Base-by-base conservation (phyloP, 2,888 invertebrate genomes). In the Plemyria rubiginata region DNA sequence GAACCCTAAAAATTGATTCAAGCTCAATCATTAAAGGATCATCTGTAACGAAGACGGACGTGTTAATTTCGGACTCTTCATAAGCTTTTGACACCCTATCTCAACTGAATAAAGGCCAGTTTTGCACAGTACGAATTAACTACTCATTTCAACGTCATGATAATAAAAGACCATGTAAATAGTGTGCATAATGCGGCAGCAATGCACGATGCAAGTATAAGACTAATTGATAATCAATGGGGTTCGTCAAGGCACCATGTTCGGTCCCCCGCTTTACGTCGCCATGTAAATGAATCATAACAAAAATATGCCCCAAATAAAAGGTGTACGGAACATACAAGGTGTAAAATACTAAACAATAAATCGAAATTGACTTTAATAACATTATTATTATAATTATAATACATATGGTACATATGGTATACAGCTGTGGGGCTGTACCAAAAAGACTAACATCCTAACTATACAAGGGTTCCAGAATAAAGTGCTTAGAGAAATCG, bases 141-240 rank as follows among this genome's bases (percentile, higher is more conserved):
- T 61, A 72, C 71, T 73, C 73, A 76, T 83, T 86, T 84, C 80
- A 82, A 84, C 82, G 76, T 85, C 85, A 84, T 84, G 64, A 77
- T 79, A 82, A 85, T 85, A 86, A 87, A 83, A 77, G 76, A 74
- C 83, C 88, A 85, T 90, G 84, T 92, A 92, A 92, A 91, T 84
- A 90, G 84, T 89, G 88, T 88, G 85, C 82, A 90, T 90, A 92
- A 92, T 90, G 83, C 81, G 81, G 76, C 82, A 82, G 86, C 86
- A 87, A 80, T 82, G 84, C 80, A 86, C 86, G 87, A 87, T 88
- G 87, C 85, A 82, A 87, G 87, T 82, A 88, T 85, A 89, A 86
- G 86, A 90, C 88, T 90, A 92, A 92, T 92, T 91, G 92, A 92
- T 92, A 92, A 92, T 91, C 92, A 89, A 88, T 91, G 89, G 90